phyloP scores from a whole-genome alignment of 2,113 vertebrate genomes.

The Desmodus rotundus region DNA sequence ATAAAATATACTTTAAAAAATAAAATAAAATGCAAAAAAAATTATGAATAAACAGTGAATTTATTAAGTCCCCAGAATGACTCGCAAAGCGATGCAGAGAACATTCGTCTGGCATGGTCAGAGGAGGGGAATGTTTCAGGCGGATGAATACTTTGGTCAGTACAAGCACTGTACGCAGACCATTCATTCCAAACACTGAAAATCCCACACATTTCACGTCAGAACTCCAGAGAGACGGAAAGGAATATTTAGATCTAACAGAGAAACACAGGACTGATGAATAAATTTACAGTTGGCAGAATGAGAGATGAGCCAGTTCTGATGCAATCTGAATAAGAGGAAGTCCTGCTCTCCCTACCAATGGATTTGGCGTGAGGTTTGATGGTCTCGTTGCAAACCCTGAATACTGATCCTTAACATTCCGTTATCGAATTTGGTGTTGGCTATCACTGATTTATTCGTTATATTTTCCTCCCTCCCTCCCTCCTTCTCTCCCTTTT shows the following conservation, averaged over 20 bases:
- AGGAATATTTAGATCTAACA: background rate
- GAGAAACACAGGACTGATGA: background rate
- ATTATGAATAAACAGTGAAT: no score
- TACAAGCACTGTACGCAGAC: fast-evolving
- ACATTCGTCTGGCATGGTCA: background rate
- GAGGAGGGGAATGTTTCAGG: background rate
- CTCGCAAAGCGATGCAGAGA: background rate
- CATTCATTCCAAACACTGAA: background rate
- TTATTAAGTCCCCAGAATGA: background rate
- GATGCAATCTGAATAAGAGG: background rate
- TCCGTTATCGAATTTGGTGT: no score
- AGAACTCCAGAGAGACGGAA: background rate
- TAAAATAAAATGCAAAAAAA: no score
- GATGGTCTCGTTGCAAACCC: background rate
- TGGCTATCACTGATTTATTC: background rate
- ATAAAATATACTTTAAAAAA: no score
- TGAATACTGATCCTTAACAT: background rate
- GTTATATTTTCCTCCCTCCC: background rate
- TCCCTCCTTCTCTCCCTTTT: background rate
- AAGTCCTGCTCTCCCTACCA: background rate
- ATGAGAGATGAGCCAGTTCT: background rate
- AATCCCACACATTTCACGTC: background rate
- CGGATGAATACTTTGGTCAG: no score
- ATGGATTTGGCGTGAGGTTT: fast-evolving
- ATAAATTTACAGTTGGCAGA: background rate